Evolutionary conservation across 2,113 vertebrate species (phyloP).

Genomic region (Dicaeum eximium): DNA sequence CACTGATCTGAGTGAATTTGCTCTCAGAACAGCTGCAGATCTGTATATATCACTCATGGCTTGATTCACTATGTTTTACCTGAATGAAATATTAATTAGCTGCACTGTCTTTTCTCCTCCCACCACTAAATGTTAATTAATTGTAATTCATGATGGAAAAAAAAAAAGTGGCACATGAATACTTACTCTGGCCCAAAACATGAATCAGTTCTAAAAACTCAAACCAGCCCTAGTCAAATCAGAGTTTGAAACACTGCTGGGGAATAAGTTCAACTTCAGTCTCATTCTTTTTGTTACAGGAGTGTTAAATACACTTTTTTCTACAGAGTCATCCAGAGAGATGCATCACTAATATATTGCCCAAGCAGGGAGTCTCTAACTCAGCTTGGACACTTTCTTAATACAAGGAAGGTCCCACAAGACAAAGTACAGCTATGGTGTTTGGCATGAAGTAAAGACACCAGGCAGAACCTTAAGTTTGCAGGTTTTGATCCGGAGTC

Average conservation of each 20-base stretch:
- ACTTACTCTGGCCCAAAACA: neutral
- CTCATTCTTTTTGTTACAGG: neutral
- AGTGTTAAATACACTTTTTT: neutral
- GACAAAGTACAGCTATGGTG: neutral
- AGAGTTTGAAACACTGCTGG: neutral
- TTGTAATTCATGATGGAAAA: neutral
- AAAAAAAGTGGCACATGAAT: neutral
- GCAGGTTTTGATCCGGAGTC: neutral
- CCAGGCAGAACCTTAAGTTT: neutral
- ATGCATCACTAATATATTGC: neutral
- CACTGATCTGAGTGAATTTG: conserved; percentile 36
- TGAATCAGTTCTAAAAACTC: conserved; percentile 17
- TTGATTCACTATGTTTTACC: conserved; percentile 34
- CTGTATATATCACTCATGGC: conserved; percentile 3
- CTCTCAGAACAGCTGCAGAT: conserved; percentile 5
- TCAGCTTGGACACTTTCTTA: neutral
- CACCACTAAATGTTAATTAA: neutral
- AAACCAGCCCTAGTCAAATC: neutral
- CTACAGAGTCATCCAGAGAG: neutral
- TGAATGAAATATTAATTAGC: conserved; percentile 33
- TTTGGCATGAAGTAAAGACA: neutral
- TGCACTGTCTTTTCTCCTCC: neutral
- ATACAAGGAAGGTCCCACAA: neutral
- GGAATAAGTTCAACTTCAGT: neutral
- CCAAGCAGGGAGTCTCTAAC: neutral